Base-by-base conservation (phyloP, 1,140 invertebrate genomes). In the Anastatus disparis region DNA sequence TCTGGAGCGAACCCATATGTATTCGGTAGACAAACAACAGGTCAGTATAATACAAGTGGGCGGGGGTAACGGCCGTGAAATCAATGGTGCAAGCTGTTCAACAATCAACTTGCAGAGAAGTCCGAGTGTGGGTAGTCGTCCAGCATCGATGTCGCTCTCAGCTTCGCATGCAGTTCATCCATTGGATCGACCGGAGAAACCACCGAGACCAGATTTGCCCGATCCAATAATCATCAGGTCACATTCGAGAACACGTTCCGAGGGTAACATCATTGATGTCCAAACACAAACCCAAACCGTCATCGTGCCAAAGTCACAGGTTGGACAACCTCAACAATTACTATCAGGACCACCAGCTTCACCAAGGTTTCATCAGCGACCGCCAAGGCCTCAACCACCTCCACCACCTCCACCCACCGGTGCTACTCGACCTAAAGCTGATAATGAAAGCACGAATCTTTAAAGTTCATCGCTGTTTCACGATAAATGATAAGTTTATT, bases 11-110 rank as follows among this genome's bases (percentile, higher is more conserved):
- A 87, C 90, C 40, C 90, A 91, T 73, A 85, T 91, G 72, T 91
- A 91, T 81, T 89, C 87, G 6, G 89, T 91, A 65, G 90, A 91
- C 73, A 91, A 91, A 79, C 90, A 91, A 62, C 90, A 91, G 81
- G 90, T 91, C 63, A 89, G 90, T 69, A 88, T 91, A 77, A 90
- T 91, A 73, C 88, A 90, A 85, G 84, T 88, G 74, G 77, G 87
- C 13, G 53, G 55, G 87, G 77, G 87, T 82, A 74, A 70, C 74
- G 67, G 55, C 68, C 70, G 64, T 29, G 82, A 86, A 70, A 82
- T 71, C 77, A 83, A 82, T 81, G 80, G 81, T 77, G 85, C 72
- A 53, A 63, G 48, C 26, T n/a, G n/a, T n/a, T 46, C 61, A 56
- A 64, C 61, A 20, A 29, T 66, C 29, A 71, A 82, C 81, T 85